phyloP scores from a whole-genome alignment of 1,140 invertebrate species.

The Drosophila ercepeae region DNA sequence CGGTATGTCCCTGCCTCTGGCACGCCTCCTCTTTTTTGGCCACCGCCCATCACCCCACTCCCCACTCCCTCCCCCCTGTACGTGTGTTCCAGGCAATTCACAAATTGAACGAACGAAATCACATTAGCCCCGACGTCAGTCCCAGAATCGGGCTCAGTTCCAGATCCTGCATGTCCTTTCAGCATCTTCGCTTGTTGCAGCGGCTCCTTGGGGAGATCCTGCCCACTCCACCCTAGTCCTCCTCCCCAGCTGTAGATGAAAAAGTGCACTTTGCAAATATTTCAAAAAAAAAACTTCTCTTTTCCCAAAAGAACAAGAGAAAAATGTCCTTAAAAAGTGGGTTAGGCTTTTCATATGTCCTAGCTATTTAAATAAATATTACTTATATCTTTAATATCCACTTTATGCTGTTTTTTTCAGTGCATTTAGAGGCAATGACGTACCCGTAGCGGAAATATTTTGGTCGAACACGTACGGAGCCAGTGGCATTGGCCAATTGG shows the following conservation, averaged over 20 bases:
- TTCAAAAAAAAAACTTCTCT: too few species aligned
- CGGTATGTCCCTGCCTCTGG: not conserved
- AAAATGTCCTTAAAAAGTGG: too few species aligned
- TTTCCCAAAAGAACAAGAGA: too few species aligned
- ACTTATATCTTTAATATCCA: too few species aligned
- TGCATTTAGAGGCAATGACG: constrained; percentile 9
- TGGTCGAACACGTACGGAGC: constrained; percentile 66
- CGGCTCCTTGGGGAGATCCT: constrained; percentile 34
- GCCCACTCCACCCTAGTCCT: too few species aligned
- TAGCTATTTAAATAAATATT: too few species aligned
- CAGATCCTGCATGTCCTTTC: constrained; percentile 37
- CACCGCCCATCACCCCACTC: not conserved
- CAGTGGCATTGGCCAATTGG: constrained; percentile 76
- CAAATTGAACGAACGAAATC: constrained; percentile 79
- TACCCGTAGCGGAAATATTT: constrained; percentile 55
- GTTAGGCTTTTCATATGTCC: too few species aligned
- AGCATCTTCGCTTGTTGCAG: constrained; percentile 70
- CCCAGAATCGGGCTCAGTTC: constrained; percentile 10
- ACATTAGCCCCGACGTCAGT: constrained; percentile 67
- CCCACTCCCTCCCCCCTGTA: constrained; percentile 5
- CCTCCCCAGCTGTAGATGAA: constrained; percentile 1
- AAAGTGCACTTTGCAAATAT: not conserved
- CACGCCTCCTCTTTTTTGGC: not conserved
- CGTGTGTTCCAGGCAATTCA: constrained; percentile 68
- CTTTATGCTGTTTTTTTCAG: constrained; percentile 4